Evolutionary conservation across 2,888 invertebrate genomes (phyloP).

Genomic region (Bombylius major): DNA sequence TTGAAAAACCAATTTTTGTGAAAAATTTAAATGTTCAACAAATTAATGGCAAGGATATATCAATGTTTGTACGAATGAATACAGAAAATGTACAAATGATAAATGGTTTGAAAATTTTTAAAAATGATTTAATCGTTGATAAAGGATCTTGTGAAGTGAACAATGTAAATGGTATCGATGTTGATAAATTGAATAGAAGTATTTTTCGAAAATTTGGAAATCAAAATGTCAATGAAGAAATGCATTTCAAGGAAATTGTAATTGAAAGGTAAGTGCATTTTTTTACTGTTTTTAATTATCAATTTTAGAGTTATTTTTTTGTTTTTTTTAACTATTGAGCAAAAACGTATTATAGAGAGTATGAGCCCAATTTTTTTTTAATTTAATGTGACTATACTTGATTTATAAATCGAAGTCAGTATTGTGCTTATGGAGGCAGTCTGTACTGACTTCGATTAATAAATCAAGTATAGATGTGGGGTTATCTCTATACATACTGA

Average conservation of each 20-base stretch:
- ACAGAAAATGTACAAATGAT: slow-evolving; percentile 34
- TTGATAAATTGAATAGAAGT: slow-evolving; percentile 32
- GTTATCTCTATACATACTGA: no score
- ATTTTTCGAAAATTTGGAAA: slow-evolving; percentile 34
- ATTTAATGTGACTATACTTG: no score
- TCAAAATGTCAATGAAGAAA: slow-evolving; percentile 37
- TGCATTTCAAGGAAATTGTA: slow-evolving; percentile 30
- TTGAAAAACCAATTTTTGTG: slow-evolving; percentile 22
- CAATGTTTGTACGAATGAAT: slow-evolving; percentile 35
- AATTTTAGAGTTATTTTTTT: no score
- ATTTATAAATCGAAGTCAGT: no score
- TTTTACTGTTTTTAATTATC: no score
- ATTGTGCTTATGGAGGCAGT: no score
- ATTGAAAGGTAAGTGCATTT: slow-evolving; percentile 20
- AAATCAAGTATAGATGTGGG: no score
- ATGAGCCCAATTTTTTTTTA: no score
- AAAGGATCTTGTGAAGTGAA: slow-evolving; percentile 34
- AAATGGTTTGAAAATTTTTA: slow-evolving; percentile 39
- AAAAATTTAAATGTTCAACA: slow-evolving; percentile 33
- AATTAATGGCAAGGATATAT: slow-evolving; percentile 37
- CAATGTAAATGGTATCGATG: slow-evolving; percentile 37
- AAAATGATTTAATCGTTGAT: slow-evolving; percentile 33
- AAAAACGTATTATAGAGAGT: no score
- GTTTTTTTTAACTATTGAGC: no score
- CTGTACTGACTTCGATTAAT: no score